A percentile compares a stretch with the other conserved stretches of the same genome.
Conservation (phyloP, 1,140 invertebrate genomes). For the Theocolax elegans region DNA sequence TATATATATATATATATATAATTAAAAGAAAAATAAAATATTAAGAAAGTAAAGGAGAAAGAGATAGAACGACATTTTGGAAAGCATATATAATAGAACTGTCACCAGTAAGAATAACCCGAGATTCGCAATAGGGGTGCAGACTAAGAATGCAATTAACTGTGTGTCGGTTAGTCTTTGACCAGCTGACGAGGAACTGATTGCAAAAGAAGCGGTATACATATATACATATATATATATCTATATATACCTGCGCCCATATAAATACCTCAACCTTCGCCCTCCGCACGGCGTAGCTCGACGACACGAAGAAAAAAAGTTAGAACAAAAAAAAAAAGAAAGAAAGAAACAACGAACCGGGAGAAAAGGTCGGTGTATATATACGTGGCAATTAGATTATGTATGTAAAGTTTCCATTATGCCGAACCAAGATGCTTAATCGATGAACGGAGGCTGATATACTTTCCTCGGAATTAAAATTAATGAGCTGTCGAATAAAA, state of each 20-base stretch:
- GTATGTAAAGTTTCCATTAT: constrained; percentile 29
- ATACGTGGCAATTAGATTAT: constrained; percentile 1
- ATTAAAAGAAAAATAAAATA: too few species aligned
- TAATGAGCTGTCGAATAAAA: constrained; percentile 32
- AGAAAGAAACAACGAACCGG: too few species aligned
- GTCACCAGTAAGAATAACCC: too few species aligned
- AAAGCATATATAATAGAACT: too few species aligned
- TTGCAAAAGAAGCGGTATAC: constrained; percentile 7
- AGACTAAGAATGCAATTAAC: constrained; percentile 7
- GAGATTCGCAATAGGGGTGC: too few species aligned
- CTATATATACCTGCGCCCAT: background rate
- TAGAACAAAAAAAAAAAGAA: background rate
- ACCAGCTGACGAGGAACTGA: constrained; percentile 10
- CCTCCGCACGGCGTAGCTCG: too few species aligned
- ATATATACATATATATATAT: too few species aligned
- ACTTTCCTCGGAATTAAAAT: constrained; percentile 26
- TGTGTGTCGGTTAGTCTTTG: background rate
- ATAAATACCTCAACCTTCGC: too few species aligned
- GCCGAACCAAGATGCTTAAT: background rate
- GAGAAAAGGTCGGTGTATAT: background rate
- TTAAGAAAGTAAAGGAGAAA: too few species aligned
- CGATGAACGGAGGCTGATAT: constrained; percentile 8
- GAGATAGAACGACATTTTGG: too few species aligned
- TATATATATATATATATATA: too few species aligned
- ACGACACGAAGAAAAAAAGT: background rate